Conservation (phyloP, 2,113 vertebrate species). For the Aphelocoma coerulescens region DNA sequence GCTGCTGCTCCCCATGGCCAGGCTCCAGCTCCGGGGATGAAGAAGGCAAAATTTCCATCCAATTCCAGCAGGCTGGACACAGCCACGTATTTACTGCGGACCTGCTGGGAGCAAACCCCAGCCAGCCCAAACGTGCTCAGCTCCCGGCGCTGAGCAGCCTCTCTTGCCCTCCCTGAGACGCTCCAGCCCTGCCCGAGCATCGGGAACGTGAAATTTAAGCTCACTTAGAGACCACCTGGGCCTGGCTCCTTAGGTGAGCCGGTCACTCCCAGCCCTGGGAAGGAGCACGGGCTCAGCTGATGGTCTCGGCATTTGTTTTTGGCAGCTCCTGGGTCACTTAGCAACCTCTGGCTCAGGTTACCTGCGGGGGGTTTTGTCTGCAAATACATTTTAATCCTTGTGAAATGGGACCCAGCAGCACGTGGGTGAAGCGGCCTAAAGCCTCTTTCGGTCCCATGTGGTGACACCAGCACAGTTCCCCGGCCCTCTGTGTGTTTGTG, state of each 20-base stretch:
- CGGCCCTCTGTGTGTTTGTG: not conserved
- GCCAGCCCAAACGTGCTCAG: not conserved
- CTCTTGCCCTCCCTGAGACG: not conserved
- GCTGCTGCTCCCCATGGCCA: not conserved
- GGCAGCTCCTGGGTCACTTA: not conserved
- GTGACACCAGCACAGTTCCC: not conserved
- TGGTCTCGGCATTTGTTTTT: slow-evolving; percentile 16
- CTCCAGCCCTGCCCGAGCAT: not conserved
- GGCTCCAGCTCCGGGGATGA: not conserved
- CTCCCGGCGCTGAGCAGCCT: fast-evolving
- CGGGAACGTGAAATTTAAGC: fast-evolving
- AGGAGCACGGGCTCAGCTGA: not conserved
- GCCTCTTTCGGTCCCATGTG: fast-evolving
- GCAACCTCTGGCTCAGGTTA: slow-evolving; percentile 14
- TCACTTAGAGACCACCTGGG: not conserved
- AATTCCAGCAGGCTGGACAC: not conserved
- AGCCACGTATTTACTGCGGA: fast-evolving
- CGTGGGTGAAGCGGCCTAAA: not conserved
- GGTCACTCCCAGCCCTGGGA: not conserved
- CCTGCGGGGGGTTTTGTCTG: not conserved
- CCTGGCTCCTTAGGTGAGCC: not conserved
- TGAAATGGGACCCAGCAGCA: not conserved
- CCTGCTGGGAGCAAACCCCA: not conserved
- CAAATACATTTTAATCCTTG: not conserved
- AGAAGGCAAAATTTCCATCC: not conserved